Evolutionary conservation across 92 coral and sea anemone species (phyloP).

Genomic region (Epizoanthus rinbou): DNA sequence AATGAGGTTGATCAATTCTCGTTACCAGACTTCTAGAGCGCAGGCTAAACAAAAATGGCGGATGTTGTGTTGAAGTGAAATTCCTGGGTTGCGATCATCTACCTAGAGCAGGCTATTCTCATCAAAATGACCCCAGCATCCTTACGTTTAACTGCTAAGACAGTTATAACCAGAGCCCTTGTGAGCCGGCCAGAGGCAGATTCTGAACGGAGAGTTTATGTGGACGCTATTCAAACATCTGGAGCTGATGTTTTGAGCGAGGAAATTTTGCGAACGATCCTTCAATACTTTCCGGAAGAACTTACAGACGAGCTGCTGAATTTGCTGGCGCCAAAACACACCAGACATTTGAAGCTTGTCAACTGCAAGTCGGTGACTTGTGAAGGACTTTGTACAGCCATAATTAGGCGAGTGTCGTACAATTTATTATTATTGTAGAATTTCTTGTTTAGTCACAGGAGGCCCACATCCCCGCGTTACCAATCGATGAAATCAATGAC

Average conservation of each 20-base stretch:
- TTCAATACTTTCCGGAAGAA: slow-evolving; percentile 63
- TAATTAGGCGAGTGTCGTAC: slow-evolving; percentile 47
- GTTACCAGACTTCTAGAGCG: too few relatives aligned
- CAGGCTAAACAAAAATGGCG: slow-evolving; percentile 12
- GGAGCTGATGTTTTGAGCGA: slow-evolving; percentile 67
- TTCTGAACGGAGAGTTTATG: slow-evolving; percentile 46
- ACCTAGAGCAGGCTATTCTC: too few relatives aligned
- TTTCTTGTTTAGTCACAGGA: too few relatives aligned
- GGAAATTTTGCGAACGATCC: slow-evolving; percentile 61
- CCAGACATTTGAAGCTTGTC: slow-evolving; percentile 62
- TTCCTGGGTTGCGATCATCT: neutral
- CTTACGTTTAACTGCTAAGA: slow-evolving; percentile 59
- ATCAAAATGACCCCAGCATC: slow-evolving; percentile 67
- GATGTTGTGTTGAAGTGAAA: neutral
- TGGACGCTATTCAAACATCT: slow-evolving; percentile 49
- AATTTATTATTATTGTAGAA: too few relatives aligned
- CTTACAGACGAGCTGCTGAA: slow-evolving; percentile 70
- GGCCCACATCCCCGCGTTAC: too few relatives aligned
- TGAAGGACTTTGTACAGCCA: slow-evolving; percentile 65
- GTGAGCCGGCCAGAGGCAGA: slow-evolving; percentile 55
- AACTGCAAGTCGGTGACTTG: slow-evolving; percentile 60
- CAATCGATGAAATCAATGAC: too few relatives aligned
- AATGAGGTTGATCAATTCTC: too few relatives aligned
- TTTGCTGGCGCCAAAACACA: slow-evolving; percentile 67
- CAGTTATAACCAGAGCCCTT: slow-evolving; percentile 61